Evolutionary conservation across 2,888 invertebrate genomes (phyloP).

Genomic region (Serripes groenlandicus): DNA sequence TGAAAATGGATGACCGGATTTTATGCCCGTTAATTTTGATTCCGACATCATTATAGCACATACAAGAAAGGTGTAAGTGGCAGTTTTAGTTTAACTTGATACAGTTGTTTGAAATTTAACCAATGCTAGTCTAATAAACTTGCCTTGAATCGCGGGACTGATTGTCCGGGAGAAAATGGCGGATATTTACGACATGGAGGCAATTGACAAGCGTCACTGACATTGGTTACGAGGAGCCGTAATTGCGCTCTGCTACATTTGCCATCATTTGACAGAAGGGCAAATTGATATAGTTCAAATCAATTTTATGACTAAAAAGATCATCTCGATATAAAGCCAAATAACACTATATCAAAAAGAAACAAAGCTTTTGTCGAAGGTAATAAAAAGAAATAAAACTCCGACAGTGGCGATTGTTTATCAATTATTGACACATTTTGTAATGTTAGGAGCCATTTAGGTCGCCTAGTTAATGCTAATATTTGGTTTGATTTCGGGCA

Average conservation of each 20-base stretch:
- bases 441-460: constrained; percentile 35
- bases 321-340: constrained; percentile 56
- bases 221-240: constrained; percentile 22
- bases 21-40: constrained; percentile 27
- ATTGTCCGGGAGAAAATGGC: constrained; percentile 13
- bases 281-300: constrained; percentile 60
- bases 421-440: constrained; percentile 52
- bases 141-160: not conserved
- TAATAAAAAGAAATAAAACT: no score
- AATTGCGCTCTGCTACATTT: constrained; percentile 61
- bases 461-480: constrained; percentile 54
- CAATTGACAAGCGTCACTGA: constrained; percentile 46
- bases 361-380: no score
- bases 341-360: constrained; percentile 60
- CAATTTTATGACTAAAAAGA: constrained; percentile 59
- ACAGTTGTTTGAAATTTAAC: no score
- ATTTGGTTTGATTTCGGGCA: constrained; percentile 43
- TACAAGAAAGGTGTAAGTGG: no score
- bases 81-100: no score
- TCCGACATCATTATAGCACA: no score
- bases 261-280: constrained; percentile 37
- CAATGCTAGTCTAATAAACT: constrained; percentile 35
- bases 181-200: constrained; percentile 45
- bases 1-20: constrained; percentile 46
- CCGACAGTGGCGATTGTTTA: constrained; percentile 41